A percentile compares a stretch with the other conserved stretches of the same genome.
These are phyloP conservation scores for Sinelater perroti DNA, from an alignment of 2,888 invertebrate species.

Conservation along the genomic window DNA sequence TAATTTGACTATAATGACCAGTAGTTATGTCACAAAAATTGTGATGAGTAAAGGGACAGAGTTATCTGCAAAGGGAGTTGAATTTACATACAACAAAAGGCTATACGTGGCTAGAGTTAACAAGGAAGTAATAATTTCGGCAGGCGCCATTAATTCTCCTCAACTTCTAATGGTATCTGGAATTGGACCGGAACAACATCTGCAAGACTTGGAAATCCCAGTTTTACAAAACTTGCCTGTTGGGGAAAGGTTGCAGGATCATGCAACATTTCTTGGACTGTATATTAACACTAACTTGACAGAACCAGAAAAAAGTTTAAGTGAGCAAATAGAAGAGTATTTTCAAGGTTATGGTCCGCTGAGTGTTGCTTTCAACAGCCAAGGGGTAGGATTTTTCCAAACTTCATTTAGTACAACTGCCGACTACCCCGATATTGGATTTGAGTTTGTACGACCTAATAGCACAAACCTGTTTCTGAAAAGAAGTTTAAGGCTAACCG, in stretches of 20 bases:
- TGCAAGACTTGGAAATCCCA: slow-evolving; percentile 41
- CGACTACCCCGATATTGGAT: slow-evolving; percentile 47
- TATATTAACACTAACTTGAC: slow-evolving; percentile 62
- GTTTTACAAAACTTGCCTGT: slow-evolving; percentile 45
- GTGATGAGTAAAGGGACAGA: slow-evolving; percentile 63
- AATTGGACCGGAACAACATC: slow-evolving; percentile 46
- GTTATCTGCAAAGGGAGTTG: slow-evolving; percentile 65
- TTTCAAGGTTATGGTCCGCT: slow-evolving; percentile 42
- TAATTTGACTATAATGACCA: slow-evolving; percentile 68
- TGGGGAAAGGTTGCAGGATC: slow-evolving; percentile 66
- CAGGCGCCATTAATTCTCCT: slow-evolving; percentile 74
- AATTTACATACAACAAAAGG: slow-evolving; percentile 62
- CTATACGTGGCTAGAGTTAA: slow-evolving; percentile 64
- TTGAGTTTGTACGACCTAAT: slow-evolving; percentile 63
- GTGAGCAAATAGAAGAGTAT: slow-evolving; percentile 38
- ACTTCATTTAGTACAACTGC: slow-evolving; percentile 40
- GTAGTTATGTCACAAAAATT: slow-evolving; percentile 65
- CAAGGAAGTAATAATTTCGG: slow-evolving; percentile 77
- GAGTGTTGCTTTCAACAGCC: slow-evolving; percentile 42
- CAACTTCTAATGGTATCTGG: slow-evolving; percentile 50
- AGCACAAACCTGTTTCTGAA: slow-evolving; percentile 39
- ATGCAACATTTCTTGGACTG: slow-evolving; percentile 74
- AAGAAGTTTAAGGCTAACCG: slow-evolving; percentile 29
- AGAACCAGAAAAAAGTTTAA: slow-evolving; percentile 17
- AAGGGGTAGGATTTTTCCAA: slow-evolving; percentile 42